These are phyloP conservation scores for Cerastis leucographa DNA, from an alignment of 2,888 invertebrate genomes.

Conservation along the genomic window DNA sequence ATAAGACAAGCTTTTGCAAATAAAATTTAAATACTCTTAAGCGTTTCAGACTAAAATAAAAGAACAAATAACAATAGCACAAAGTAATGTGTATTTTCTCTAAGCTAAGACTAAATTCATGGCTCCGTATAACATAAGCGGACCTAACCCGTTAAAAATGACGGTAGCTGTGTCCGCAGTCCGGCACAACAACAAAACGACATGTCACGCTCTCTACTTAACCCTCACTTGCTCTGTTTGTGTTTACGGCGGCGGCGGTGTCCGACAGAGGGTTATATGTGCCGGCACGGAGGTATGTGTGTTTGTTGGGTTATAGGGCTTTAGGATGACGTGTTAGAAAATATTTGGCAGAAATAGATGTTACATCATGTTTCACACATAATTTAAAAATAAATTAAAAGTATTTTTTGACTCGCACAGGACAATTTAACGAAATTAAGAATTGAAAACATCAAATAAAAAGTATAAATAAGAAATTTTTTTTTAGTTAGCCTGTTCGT, in stretches of 20 bases:
- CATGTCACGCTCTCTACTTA: slow-evolving; percentile 70
- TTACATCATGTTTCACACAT: too few species aligned
- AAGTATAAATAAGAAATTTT: too few species aligned
- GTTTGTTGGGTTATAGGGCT: slow-evolving; percentile 14
- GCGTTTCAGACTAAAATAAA: neutral
- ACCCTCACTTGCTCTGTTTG: slow-evolving; percentile 69
- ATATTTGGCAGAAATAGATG: neutral
- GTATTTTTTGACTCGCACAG: too few species aligned
- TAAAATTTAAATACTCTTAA: too few species aligned
- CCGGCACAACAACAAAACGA: slow-evolving; percentile 70
- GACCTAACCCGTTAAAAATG: slow-evolving; percentile 66
- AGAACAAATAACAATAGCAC: neutral
- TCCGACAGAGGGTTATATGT: slow-evolving; percentile 39
- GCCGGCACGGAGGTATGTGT: neutral
- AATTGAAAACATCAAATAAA: too few species aligned
- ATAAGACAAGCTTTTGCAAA: too few species aligned
- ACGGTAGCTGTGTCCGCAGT: slow-evolving; percentile 59
- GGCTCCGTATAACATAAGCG: slow-evolving; percentile 53
- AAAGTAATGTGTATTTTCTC: neutral
- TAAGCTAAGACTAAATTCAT: slow-evolving; percentile 20
- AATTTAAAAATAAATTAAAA: too few species aligned
- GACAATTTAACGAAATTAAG: too few species aligned
- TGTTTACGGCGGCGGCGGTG: slow-evolving; percentile 54
- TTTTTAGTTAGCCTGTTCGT: too few species aligned
- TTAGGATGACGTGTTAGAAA: neutral